Conservation (phyloP, 2,888 invertebrate genomes). For the Callimorpha dominula region DNA sequence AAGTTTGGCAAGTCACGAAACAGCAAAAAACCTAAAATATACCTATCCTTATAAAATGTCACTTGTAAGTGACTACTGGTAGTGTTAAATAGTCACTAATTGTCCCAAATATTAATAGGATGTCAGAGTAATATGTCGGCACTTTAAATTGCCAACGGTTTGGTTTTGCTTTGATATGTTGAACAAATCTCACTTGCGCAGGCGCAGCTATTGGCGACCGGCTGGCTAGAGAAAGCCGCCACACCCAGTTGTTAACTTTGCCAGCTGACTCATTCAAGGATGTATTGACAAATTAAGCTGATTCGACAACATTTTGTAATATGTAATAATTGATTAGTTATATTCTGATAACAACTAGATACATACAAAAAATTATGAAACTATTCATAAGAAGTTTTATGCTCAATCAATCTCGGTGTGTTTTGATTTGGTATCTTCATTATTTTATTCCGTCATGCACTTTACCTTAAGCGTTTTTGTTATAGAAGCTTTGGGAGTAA, state of each 20-base stretch:
- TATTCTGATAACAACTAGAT: background rate
- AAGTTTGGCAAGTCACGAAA: background rate
- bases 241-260: constrained; percentile 58
- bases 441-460: too few species aligned
- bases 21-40: background rate
- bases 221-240: constrained; percentile 68
- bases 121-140: constrained; percentile 24
- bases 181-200: constrained; percentile 28
- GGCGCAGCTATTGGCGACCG: constrained; percentile 52
- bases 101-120: constrained; percentile 19
- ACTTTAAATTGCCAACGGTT: constrained; percentile 37
- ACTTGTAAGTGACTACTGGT: background rate
- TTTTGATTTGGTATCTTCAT: too few species aligned
- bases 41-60: background rate
- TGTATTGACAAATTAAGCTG: constrained; percentile 1
- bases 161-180: constrained; percentile 27
- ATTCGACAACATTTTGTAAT: background rate
- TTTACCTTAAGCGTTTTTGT: too few species aligned
- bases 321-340: background rate
- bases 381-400: too few species aligned
- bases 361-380: too few species aligned
- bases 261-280: constrained; percentile 33
- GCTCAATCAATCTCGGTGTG: too few species aligned
- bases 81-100: background rate
- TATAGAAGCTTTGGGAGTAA: too few species aligned